Evolutionary conservation across 2,113 vertebrate genomes (phyloP).

Genomic region (Psammodynastes pulverulentus): DNA sequence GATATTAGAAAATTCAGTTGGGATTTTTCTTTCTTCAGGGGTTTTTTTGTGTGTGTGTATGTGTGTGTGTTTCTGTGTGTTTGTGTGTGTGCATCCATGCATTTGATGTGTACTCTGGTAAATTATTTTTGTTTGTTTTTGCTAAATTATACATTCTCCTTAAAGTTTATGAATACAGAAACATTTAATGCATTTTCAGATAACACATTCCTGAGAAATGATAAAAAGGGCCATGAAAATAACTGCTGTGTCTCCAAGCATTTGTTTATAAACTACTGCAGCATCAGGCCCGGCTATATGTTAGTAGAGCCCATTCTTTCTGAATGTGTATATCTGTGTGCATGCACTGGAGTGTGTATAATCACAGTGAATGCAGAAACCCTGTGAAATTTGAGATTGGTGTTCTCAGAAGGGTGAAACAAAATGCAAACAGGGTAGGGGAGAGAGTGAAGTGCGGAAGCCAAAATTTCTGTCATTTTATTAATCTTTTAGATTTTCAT

Average conservation of each 20-base stretch:
- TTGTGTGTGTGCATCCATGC: background rate
- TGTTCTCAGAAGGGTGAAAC: background rate
- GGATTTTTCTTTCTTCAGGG: background rate
- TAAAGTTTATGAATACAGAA: constrained; percentile 1
- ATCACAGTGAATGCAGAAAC: background rate
- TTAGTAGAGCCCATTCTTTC: background rate
- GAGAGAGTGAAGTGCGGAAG: background rate
- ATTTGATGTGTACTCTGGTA: background rate
- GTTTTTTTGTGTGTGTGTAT: background rate
- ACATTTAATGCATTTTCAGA: background rate
- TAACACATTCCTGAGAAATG: background rate
- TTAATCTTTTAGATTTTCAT: background rate
- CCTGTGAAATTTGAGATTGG: background rate
- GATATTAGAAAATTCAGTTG: background rate
- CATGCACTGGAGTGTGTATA: background rate
- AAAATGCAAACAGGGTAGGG: background rate
- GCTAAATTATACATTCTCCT: background rate
- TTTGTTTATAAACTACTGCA: background rate
- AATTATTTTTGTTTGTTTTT: background rate
- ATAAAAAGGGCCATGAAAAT: background rate
- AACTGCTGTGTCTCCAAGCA: background rate
- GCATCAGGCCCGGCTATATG: background rate
- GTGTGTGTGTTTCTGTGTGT: background rate
- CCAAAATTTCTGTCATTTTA: constrained; percentile 1
- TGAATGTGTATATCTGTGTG: background rate